Evolutionary conservation across 2,888 invertebrate genomes (phyloP), one percentile per base, ranked within the genome.

Genomic region (Protonemura montana): DNA sequence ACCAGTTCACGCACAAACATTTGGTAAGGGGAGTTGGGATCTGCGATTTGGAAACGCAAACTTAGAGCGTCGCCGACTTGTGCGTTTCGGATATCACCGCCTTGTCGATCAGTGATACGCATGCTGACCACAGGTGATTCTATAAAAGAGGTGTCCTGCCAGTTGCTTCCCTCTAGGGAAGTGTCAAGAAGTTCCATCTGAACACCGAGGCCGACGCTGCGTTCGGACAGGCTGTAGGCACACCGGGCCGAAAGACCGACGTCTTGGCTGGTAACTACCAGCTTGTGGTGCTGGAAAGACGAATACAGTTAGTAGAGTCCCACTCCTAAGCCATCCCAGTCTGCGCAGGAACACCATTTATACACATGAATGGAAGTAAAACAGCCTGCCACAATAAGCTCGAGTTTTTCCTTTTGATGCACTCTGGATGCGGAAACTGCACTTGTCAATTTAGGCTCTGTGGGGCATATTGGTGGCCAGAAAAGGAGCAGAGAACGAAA

Each of bases 1-100:
- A 92, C 90, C 83, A 92, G 89, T 87, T 92, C 92, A 25, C 92
- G 89, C 16, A 92, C 92, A 89, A 92, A 92, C 78, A 92, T 92
- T 88, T 92, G 91, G 88, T 92, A 92, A 0, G 92, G 92, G 42
- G 90, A 91, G 87, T 90, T 89, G 59, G 87, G 85, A 87, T 92
- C 92, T 2, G 90, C 88, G 86, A 92, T 91, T 87, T 91, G 91
- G 87, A 92, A 92, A 77, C 91, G 90, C n/a, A 92, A 90, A 76
- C 91, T 91, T 76, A 92, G 89, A 7, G 91, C 90, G 88, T 92
- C 92, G 30, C 92, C 92, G 85, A 92, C 92, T 87, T 91, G 91
- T 0, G 92, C 92, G 10, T 91, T 90, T 85, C 89, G 89, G 87
- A 92, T 90, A 86, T 92, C 91, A 26, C 90, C 90, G n/a, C 92